These are phyloP conservation scores for Coelinius sp. DNA, from an alignment of 2,888 invertebrate genomes.

Conservation along the genomic window DNA sequence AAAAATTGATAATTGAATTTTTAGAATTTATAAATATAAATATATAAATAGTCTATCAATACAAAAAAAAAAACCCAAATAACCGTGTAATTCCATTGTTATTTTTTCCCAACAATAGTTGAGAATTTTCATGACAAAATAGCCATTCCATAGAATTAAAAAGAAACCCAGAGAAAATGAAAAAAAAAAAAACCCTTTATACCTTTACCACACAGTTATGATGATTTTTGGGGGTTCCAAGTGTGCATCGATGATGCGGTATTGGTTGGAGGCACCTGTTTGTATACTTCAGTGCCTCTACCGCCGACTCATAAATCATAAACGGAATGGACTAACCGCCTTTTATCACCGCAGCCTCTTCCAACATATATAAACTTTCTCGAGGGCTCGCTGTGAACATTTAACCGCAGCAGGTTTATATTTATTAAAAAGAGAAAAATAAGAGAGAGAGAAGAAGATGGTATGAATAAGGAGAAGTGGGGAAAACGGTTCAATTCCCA, in stretches of 20 bases:
- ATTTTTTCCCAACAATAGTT: slow-evolving; percentile 25
- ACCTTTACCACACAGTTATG: background rate
- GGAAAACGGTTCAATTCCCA: slow-evolving; percentile 15
- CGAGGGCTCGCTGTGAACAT: background rate
- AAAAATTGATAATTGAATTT: no score
- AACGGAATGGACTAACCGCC: slow-evolving; percentile 61
- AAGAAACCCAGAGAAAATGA: slow-evolving; percentile 35
- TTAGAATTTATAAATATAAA: no score
- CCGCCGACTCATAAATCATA: slow-evolving; percentile 66
- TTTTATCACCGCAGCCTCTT: slow-evolving; percentile 58
- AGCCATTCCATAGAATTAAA: no score
- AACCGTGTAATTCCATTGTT: slow-evolving; percentile 41
- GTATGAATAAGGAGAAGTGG: background rate
- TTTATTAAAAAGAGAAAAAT: slow-evolving; percentile 33
- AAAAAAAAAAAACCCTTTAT: background rate
- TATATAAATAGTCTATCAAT: background rate
- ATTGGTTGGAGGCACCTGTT: slow-evolving; percentile 61
- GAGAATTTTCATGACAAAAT: slow-evolving; percentile 53
- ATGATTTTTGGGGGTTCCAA: background rate
- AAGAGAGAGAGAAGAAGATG: slow-evolving; percentile 6
- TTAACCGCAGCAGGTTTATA: slow-evolving; percentile 14
- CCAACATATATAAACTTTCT: slow-evolving; percentile 20
- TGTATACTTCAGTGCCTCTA: slow-evolving; percentile 58
- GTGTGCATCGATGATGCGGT: slow-evolving; percentile 8
- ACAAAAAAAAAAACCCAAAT: slow-evolving; percentile 30